phyloP scores from a whole-genome alignment of 1,140 invertebrate genomes.

The Muscidifurax raptorellus region DNA sequence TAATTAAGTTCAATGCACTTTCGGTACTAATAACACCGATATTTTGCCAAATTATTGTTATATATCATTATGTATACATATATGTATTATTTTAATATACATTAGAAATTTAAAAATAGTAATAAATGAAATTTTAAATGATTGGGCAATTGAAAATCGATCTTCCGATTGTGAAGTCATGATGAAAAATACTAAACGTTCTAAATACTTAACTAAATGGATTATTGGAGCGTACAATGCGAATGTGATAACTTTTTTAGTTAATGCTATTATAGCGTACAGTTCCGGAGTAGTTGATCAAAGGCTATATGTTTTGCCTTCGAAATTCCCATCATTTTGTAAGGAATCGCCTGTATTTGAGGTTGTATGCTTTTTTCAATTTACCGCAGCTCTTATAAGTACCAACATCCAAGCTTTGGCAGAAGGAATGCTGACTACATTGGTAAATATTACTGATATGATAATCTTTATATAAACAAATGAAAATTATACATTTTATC shows the following conservation, averaged over 20 bases:
- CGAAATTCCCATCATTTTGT: not conserved
- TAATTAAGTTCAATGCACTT: not conserved
- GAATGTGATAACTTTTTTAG: not conserved
- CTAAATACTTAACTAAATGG: not conserved
- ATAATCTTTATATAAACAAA: not conserved
- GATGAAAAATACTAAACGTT: not conserved
- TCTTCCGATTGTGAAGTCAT: not conserved
- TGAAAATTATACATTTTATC: not conserved
- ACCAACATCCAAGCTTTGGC: not conserved
- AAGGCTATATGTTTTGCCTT: not conserved
- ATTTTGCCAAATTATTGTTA: not conserved
- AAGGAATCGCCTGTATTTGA: constrained; percentile 5
- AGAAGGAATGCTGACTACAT: not conserved
- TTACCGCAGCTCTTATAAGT: not conserved
- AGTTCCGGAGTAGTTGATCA: not conserved
- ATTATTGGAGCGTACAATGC: not conserved
- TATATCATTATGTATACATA: too few relatives aligned
- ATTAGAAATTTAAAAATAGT: not conserved
- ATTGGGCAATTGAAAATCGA: not conserved
- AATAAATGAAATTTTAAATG: not conserved
- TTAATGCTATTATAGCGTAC: not conserved
- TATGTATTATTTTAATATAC: not conserved
- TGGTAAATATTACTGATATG: not conserved
- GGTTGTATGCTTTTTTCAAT: not conserved
- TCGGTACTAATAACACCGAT: too few relatives aligned